Conservation (phyloP, 2,888 invertebrate genomes). For the Colostygia pectinataria region DNA sequence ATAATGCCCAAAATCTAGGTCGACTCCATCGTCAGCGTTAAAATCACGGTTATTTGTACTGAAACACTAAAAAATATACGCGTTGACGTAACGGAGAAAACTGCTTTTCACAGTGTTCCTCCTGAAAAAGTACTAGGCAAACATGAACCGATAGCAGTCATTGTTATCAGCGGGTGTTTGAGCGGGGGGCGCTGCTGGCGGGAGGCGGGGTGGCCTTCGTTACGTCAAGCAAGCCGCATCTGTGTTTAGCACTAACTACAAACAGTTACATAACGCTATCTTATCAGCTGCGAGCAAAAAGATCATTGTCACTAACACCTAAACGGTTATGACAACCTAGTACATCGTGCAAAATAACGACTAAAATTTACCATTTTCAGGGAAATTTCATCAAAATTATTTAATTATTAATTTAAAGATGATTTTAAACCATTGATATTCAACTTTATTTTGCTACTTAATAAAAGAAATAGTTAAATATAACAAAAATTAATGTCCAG, state of each 20-base stretch:
- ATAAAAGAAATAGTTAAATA: no score
- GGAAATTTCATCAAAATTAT: slow-evolving; percentile 19
- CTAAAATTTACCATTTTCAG: slow-evolving; percentile 46
- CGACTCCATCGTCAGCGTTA: slow-evolving; percentile 17
- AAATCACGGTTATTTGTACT: slow-evolving; percentile 12
- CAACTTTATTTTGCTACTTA: no score
- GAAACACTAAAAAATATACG: slow-evolving; percentile 18
- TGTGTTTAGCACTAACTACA: slow-evolving; percentile 53
- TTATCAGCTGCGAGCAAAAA: slow-evolving; percentile 57
- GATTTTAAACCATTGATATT: not conserved
- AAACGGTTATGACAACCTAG: slow-evolving; percentile 53
- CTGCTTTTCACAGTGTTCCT: slow-evolving; percentile 55
- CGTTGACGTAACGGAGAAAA: slow-evolving; percentile 58
- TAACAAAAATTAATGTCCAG: not conserved
- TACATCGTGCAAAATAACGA: slow-evolving; percentile 54
- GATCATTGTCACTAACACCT: slow-evolving; percentile 46
- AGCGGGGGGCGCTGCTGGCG: slow-evolving; percentile 40
- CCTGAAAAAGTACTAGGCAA: slow-evolving; percentile 79
- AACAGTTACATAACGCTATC: slow-evolving; percentile 59
- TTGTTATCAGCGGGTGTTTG: slow-evolving; percentile 64
- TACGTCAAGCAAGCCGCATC: slow-evolving; percentile 57
- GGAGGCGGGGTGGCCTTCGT: slow-evolving; percentile 51
- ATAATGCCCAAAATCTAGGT: slow-evolving; percentile 32
- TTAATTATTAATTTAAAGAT: not conserved
- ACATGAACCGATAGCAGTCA: slow-evolving; percentile 63